Percentiles rank a stretch among this genome's conserved stretches.
Conservation (phyloP, 2,888 invertebrate genomes). For the Drosophila atripex region DNA sequence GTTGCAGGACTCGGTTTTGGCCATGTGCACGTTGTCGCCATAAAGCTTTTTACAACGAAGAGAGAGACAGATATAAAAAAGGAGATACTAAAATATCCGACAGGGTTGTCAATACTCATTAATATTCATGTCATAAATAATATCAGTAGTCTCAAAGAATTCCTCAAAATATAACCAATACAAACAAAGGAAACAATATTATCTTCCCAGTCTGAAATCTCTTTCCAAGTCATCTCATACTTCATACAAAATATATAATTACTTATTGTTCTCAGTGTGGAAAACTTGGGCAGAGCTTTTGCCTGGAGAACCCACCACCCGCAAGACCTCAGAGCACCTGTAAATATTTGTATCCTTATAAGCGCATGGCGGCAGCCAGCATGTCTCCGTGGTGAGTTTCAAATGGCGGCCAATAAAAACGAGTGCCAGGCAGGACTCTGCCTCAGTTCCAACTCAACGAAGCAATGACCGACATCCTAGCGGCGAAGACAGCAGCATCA, state of each 20-base stretch:
- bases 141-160: too few relatives aligned
- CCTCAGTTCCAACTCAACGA: constrained; percentile 75
- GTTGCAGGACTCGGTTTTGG: constrained; percentile 43
- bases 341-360: constrained; percentile 68
- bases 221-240: too few relatives aligned
- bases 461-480: constrained; percentile 62
- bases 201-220: too few relatives aligned
- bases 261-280: constrained; percentile 21
- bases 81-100: constrained; percentile 36
- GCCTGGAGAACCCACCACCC: constrained; percentile 3
- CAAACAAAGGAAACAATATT: too few relatives aligned
- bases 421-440: constrained; percentile 41
- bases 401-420: constrained; percentile 72
- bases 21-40: constrained; percentile 60
- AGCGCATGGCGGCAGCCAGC: constrained; percentile 51
- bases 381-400: constrained; percentile 70
- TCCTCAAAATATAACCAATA: too few relatives aligned
- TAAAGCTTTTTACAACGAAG: constrained; percentile 50
- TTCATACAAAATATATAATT: background rate
- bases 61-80: constrained; percentile 8
- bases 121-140: background rate
- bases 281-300: constrained; percentile 3
- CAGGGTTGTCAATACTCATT: constrained; percentile 29
- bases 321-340: constrained; percentile 54
- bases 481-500: constrained; percentile 29